phyloP scores from a whole-genome alignment of 2,888 invertebrate species.

The Conchocele bisecta region DNA sequence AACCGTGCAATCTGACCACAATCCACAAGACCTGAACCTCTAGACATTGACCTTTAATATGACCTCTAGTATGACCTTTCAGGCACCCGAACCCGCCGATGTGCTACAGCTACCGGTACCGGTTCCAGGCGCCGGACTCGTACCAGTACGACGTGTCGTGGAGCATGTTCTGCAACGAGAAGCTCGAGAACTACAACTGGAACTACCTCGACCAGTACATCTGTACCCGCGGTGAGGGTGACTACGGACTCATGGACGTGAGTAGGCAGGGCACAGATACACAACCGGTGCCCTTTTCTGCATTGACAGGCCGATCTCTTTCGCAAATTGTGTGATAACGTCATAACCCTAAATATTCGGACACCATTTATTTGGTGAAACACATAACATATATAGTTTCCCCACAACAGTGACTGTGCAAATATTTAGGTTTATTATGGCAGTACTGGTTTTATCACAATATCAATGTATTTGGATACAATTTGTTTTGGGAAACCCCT shows the following conservation, averaged over 20 bases:
- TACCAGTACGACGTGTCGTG: slow-evolving; percentile 93
- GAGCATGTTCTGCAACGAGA: slow-evolving; percentile 96
- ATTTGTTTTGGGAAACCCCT: too few relatives aligned
- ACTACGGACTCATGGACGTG: slow-evolving; percentile 92
- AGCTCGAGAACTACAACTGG: slow-evolving; percentile 98
- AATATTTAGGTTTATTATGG: too few relatives aligned
- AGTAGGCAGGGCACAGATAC: slow-evolving; percentile 53
- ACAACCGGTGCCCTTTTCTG: too few relatives aligned
- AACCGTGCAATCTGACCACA: too few relatives aligned
- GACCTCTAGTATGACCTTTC: slow-evolving; percentile 52
- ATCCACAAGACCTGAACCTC: not conserved
- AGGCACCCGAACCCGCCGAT: slow-evolving; percentile 96
- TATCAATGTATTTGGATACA: too few relatives aligned
- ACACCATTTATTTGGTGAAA: too few relatives aligned
- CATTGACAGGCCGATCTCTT: too few relatives aligned
- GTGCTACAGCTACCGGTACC: slow-evolving; percentile 87
- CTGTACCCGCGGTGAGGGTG: slow-evolving; percentile 94
- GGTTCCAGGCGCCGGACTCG: slow-evolving; percentile 82
- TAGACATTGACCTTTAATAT: not conserved
- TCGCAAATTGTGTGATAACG: too few relatives aligned
- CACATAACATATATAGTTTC: too few relatives aligned
- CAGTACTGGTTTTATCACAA: too few relatives aligned
- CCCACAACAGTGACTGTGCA: too few relatives aligned
- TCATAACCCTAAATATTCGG: too few relatives aligned
- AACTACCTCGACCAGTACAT: slow-evolving; percentile 99